Percentiles rank a stretch among this genome's conserved stretches.
Conservation (phyloP, 2,113 vertebrate species). For the Irena cyanogastra region DNA sequence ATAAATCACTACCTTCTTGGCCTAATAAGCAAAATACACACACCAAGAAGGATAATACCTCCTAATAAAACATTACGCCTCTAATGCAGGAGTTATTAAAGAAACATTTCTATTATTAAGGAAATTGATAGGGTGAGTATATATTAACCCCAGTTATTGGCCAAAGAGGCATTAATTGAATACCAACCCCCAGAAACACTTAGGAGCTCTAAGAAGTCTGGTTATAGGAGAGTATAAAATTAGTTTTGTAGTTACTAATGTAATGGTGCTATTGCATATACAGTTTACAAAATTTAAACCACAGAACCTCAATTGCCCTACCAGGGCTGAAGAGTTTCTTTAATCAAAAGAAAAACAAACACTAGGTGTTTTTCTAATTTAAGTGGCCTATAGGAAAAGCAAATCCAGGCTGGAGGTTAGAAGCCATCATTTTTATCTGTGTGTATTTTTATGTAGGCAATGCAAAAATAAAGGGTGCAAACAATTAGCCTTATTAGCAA, state of each 20-base stretch:
- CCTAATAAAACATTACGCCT: neutral
- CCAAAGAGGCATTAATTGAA: neutral
- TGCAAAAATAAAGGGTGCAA: neutral
- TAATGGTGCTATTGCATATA: neutral
- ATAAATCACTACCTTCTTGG: neutral
- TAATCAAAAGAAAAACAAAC: slow-evolving; percentile 9
- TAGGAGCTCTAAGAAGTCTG: neutral
- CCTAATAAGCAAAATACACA: neutral
- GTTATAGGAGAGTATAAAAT: neutral
- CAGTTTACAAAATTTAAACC: neutral
- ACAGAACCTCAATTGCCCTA: neutral
- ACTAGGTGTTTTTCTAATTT: neutral
- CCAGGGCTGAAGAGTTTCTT: neutral
- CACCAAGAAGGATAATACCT: neutral
- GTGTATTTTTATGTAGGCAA: neutral
- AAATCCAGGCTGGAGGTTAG: neutral
- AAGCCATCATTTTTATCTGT: neutral
- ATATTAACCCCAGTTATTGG: neutral
- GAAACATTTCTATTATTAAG: neutral
- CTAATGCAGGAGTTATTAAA: neutral
- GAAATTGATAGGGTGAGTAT: neutral
- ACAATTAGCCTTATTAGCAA: slow-evolving; percentile 1
- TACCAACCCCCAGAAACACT: neutral
- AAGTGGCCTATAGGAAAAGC: neutral
- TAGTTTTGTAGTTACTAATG: neutral